phyloP scores from a whole-genome alignment of 2,888 invertebrate species.

The Alitta virens region DNA sequence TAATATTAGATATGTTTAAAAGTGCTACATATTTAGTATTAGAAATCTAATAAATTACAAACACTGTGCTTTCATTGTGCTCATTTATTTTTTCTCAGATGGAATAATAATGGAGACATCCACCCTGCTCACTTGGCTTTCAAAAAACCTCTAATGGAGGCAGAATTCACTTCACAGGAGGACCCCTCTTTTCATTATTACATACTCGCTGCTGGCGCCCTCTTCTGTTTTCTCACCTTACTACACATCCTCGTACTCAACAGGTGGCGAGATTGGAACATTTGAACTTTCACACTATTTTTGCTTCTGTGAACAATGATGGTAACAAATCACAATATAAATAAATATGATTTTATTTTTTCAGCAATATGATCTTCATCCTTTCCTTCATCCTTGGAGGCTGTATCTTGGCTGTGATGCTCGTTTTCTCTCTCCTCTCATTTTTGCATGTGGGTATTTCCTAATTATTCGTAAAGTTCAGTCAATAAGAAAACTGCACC shows the following conservation, averaged over 20 bases:
- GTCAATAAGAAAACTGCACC: no score
- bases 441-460: neutral
- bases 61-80: no score
- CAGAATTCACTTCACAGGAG: slow-evolving; percentile 74
- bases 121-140: slow-evolving; percentile 81
- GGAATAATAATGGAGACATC: slow-evolving; percentile 61
- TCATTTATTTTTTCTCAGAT: no score
- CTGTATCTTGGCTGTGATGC: neutral
- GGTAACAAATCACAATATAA: no score
- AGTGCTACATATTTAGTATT: no score
- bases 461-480: neutral
- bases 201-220: slow-evolving; percentile 73
- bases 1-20: no score
- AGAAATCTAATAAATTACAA: no score
- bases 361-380: neutral
- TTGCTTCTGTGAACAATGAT: no score
- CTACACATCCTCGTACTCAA: slow-evolving; percentile 75
- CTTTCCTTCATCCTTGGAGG: neutral
- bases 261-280: slow-evolving; percentile 65
- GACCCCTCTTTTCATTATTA: slow-evolving; percentile 84
- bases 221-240: slow-evolving; percentile 74
- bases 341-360: no score
- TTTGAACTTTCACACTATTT: no score
- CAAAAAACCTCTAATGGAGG: slow-evolving; percentile 71
- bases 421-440: neutral